Base-by-base conservation (phyloP, 2,888 invertebrate genomes). In the Eupithecia inturbata region DNA sequence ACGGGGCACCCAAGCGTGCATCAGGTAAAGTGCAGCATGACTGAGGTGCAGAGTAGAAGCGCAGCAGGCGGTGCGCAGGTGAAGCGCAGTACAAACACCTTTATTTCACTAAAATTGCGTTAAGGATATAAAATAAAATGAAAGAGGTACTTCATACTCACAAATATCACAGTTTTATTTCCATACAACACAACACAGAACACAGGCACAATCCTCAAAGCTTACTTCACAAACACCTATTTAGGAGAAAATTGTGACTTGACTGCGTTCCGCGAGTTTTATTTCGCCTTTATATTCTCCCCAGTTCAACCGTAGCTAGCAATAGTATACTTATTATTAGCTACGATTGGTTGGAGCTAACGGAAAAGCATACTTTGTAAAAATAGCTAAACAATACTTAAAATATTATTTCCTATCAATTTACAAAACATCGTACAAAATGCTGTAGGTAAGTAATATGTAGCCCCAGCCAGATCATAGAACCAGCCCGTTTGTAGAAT, bases 91-190 rank as follows among this genome's bases (percentile, higher is more conserved):
- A 22, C 57, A 26, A 57, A 26, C 53, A 22, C 53, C 10, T 53
- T 12, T 53, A 22, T 12, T 10, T 53, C 12, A 53, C 22, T 53
- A 1, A 12, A 22, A 12, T 53, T 10, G 53, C 3, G 10, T 10
- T 0, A 12, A 22, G 26, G 57, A 14, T 57, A 57, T 53, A 26
- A 14, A 57, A 57, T 26, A 14, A 57, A 26, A 26, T 26, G 14
- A 57, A 57, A 4, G 22, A 53, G 3, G 12, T 26, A 57, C 14
- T 57, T 14, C 12, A 7, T 26, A 26, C 57, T 57, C 57, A 14
- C 57, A 57, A 57, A 57, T 57, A 57, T 57, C 57, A 57, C 57
- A 26, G 57, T 26, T 57, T 53, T 26, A 57, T 57, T 26, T 57
- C 57, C 26, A 5, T 26, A 57, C 22, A 57, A 45, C 1, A n/a